These are phyloP conservation scores for Diarsia mendica DNA, from an alignment of 2,888 invertebrate genomes.

Conservation along the genomic window DNA sequence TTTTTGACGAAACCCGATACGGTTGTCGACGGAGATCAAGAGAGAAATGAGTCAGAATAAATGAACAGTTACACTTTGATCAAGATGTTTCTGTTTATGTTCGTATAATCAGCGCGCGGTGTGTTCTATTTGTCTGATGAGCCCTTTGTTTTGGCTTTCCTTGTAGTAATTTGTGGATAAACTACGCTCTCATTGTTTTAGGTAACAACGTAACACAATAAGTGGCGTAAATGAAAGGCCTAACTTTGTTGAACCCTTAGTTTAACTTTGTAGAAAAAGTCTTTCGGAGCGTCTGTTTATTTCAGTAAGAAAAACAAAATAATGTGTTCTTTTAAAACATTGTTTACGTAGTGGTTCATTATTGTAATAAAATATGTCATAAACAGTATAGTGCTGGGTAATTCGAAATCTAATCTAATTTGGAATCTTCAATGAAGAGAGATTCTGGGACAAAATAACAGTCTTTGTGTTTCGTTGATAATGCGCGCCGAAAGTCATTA, in stretches of 20 bases:
- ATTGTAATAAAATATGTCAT: constrained; percentile 58
- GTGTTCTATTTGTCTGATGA: constrained; percentile 54
- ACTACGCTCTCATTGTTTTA: constrained; percentile 49
- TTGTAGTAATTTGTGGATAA: constrained; percentile 50
- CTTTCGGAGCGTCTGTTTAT: constrained; percentile 20
- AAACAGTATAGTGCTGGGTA: constrained; percentile 49
- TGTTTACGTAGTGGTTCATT: constrained; percentile 37
- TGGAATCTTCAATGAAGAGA: constrained; percentile 55
- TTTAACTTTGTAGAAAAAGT: constrained; percentile 31
- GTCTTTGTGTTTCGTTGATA: constrained; percentile 53
- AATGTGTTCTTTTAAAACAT: constrained; percentile 16
- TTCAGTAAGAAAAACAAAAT: constrained; percentile 24
- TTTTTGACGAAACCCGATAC: constrained; percentile 60
- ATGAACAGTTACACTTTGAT: constrained; percentile 77
- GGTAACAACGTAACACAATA: constrained; percentile 49
- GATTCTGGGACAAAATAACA: constrained; percentile 45
- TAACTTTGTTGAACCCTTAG: constrained; percentile 45
- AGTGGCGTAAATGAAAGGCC: constrained; percentile 44
- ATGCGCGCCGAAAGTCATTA: constrained; percentile 45
- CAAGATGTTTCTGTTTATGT: constrained; percentile 72
- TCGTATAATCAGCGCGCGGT: constrained; percentile 69
- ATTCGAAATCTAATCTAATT: no score
- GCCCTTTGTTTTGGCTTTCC: constrained; percentile 38
- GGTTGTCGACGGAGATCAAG: constrained; percentile 66
- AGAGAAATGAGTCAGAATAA: constrained; percentile 76